A percentile compares a stretch with the other conserved stretches of the same genome.
These are phyloP conservation scores for Tinamus guttatus DNA, from an alignment of 2,113 vertebrate genomes.

Conservation along the genomic window DNA sequence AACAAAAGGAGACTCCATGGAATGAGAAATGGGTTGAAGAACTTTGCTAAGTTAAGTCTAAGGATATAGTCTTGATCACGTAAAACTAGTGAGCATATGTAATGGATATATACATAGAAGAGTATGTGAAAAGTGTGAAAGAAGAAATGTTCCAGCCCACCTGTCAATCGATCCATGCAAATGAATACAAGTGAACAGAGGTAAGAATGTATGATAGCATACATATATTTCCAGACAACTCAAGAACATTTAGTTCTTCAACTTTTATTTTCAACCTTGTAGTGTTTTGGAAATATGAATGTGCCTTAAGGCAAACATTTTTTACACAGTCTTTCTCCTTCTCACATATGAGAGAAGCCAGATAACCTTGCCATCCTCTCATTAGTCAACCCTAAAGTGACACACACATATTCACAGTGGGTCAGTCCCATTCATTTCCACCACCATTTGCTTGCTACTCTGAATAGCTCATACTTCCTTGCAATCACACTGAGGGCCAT, in stretches of 20 bases:
- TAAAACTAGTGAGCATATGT: neutral
- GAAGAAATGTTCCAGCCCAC: neutral
- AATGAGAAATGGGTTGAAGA: neutral
- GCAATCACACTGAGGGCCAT: neutral
- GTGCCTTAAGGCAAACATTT: neutral
- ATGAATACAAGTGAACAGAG: neutral
- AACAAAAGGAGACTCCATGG: neutral
- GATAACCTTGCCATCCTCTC: neutral
- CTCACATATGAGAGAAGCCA: neutral
- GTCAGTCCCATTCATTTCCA: neutral
- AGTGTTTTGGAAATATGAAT: neutral
- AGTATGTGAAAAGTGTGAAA: neutral
- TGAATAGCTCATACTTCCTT: fast-evolving
- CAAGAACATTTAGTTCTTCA: neutral
- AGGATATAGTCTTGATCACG: neutral
- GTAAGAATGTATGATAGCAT: neutral
- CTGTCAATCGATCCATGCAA: neutral
- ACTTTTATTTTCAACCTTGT: neutral
- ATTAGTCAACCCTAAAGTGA: neutral
- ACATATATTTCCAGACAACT: neutral
- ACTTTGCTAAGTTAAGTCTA: neutral
- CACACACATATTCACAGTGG: neutral
- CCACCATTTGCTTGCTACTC: neutral
- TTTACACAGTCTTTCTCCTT: neutral
- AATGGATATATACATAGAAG: neutral